Evolutionary conservation across 2,113 vertebrate genomes (phyloP).

Genomic region (Uropsilus gracilis): DNA sequence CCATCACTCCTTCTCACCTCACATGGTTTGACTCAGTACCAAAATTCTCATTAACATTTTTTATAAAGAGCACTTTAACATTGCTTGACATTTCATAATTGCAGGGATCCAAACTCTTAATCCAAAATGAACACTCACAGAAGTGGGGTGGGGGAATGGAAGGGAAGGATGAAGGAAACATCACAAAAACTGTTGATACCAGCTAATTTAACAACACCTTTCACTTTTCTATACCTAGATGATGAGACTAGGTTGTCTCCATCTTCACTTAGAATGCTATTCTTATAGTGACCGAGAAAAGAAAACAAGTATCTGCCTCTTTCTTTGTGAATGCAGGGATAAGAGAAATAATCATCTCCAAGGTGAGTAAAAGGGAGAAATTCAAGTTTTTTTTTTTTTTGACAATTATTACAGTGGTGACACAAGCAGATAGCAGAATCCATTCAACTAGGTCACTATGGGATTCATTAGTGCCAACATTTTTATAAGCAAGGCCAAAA

Average conservation of each 20-base stretch:
- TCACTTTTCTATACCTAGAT: not conserved
- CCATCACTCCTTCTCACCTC: not conserved
- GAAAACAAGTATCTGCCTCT: not conserved
- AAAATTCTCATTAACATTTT: not conserved
- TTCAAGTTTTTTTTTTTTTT: no score
- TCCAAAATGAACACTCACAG: not conserved
- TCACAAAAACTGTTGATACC: not conserved
- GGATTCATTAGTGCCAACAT: slow-evolving; percentile 39
- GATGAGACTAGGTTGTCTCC: not conserved
- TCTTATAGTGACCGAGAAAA: not conserved
- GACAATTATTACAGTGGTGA: not conserved
- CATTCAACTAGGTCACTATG: not conserved
- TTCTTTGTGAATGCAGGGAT: not conserved
- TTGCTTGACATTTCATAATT: not conserved
- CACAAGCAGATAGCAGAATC: not conserved
- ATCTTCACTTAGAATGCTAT: not conserved
- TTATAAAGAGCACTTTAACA: not conserved
- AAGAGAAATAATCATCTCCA: not conserved
- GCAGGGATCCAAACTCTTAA: not conserved
- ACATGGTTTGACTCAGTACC: not conserved
- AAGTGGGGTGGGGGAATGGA: not conserved
- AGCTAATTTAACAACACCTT: not conserved
- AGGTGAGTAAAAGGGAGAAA: not conserved
- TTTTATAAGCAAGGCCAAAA: not conserved
- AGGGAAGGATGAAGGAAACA: rapidly evolving